Percentiles rank a stretch among this genome's conserved stretches.
These are phyloP conservation scores for Calephelis virginiensis DNA, from an alignment of 1,140 invertebrate genomes.

Conservation along the genomic window DNA sequence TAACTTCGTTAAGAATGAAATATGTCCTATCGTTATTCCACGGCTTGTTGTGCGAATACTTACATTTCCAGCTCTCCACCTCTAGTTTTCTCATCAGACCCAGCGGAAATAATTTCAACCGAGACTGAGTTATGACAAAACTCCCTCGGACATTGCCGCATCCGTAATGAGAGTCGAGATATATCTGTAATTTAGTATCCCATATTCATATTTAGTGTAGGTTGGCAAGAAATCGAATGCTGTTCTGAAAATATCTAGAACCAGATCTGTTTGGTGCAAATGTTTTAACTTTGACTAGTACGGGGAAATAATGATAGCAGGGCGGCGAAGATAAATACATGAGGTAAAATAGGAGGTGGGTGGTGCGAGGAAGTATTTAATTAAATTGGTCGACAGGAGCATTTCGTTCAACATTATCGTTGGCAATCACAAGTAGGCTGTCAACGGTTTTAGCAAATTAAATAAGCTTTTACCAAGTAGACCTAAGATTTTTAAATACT, in stretches of 20 bases:
- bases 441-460: conserved; percentile 55
- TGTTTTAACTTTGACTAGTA: background rate
- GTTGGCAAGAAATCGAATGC: conserved; percentile 42
- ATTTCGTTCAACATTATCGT: conserved; percentile 53
- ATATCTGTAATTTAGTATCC: conserved; percentile 72
- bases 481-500: conserved; percentile 3
- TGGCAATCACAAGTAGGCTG: conserved; percentile 67
- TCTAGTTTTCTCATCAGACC: conserved; percentile 76
- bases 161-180: conserved; percentile 75
- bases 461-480: conserved; percentile 42
- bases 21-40: conserved; percentile 72
- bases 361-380: conserved; percentile 71
- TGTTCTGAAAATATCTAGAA: conserved; percentile 22
- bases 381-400: conserved; percentile 62
- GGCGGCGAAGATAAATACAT: conserved; percentile 27
- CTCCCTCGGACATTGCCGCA: conserved; percentile 73
- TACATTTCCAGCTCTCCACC: conserved; percentile 72
- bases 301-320: background rate
- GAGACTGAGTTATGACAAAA: conserved; percentile 78
- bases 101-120: conserved; percentile 77
- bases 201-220: conserved; percentile 47
- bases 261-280: conserved; percentile 23
- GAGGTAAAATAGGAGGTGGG: conserved; percentile 58
- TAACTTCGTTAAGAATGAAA: conserved; percentile 77
- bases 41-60: conserved; percentile 74